These are phyloP conservation scores for Eurystomus gularis DNA, from an alignment of 2,113 vertebrate species.

Conservation along the genomic window DNA sequence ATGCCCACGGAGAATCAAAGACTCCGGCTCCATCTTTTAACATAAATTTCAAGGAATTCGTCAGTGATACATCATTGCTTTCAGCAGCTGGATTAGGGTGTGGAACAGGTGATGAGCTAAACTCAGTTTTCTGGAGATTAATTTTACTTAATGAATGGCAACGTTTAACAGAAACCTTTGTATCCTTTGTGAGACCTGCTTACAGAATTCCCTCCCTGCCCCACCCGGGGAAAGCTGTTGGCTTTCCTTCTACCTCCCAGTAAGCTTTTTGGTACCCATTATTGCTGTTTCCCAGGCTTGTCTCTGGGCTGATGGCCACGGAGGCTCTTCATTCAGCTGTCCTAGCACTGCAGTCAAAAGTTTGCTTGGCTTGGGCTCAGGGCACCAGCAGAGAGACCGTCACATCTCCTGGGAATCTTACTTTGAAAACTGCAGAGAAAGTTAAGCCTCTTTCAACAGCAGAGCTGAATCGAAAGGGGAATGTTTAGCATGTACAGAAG, in stretches of 20 bases:
- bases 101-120: slow-evolving; percentile 40
- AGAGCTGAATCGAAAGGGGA: neutral
- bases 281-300: neutral
- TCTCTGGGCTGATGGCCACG: neutral
- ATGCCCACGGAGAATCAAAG: neutral
- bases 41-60: neutral
- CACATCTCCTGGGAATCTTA: neutral
- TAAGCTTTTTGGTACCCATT: neutral
- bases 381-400: neutral
- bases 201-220: neutral
- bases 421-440: neutral
- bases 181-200: neutral
- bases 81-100: neutral
- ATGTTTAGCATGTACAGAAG: neutral
- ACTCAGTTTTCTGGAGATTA: slow-evolving; percentile 8
- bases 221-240: neutral
- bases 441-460: neutral
- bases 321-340: neutral
- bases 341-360: neutral
- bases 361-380: neutral
- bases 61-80: neutral
- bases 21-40: neutral
- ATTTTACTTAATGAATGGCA: neutral
- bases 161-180: neutral
- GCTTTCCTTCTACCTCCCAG: neutral